Evolutionary conservation across 2,888 invertebrate species (phyloP), one percentile per base, ranked within the genome.

Genomic region (Polydrusus tereticollis): DNA sequence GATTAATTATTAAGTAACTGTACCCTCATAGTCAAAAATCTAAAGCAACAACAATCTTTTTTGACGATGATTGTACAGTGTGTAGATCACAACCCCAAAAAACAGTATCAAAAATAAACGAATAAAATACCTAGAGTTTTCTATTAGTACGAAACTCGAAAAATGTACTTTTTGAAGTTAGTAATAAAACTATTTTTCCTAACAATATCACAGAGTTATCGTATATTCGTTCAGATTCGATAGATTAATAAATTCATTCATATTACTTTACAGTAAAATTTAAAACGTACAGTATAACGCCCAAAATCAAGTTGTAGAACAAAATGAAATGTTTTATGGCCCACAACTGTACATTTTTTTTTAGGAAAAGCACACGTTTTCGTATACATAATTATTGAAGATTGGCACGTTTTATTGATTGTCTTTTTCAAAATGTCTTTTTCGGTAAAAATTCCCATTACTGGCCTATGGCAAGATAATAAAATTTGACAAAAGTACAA

Each of bases 151-250:
- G 26, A 50, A 29, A 55, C 29, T 18, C 52, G 29, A 55, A 8
- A 55, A 29, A 16, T 52, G 29, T 29, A 45, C 20, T 62, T 47
- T 45, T 47, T 62, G 6, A 62, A 18, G 62, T 47, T 23, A 55
- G 16, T 55, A 29, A 10, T 26, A 26, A 45, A 20, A 7, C 14
- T 47, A 29, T 33, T 20, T 21, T 43, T 58, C 23, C 4, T 29
- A 21, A 14, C 14, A 43, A 67, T 68, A 68, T 68, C 68, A 68
- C 68, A 68, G 68, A 36, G 50, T 60, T 58, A 50, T 52, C 52
- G 64, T 64, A 64, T 64, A 18, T 55, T 55, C 52, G 29, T 29
- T 55, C n/a, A 55, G 2, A 18, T 55, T 55, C 29, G 29, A 18
- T 45, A 20, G 18, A 45, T 2, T n/a, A 20, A 45, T 45, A 18